These are phyloP conservation scores for Saguinus imperator DNA, from an alignment of 2,113 vertebrate genomes.

Conservation along the genomic window DNA sequence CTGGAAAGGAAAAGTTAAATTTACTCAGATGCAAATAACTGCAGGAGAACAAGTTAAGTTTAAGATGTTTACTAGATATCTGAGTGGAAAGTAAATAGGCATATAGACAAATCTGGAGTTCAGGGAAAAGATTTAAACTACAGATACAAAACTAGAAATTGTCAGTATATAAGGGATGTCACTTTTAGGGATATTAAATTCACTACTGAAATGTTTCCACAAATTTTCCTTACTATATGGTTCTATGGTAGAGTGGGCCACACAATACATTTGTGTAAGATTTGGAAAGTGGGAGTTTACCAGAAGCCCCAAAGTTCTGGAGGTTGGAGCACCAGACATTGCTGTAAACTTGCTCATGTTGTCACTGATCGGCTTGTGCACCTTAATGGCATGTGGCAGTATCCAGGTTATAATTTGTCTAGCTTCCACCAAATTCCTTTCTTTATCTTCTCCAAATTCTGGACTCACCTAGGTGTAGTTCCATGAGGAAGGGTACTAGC, in stretches of 20 bases:
- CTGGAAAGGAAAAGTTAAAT: background rate
- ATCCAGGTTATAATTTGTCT: background rate
- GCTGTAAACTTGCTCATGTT: background rate
- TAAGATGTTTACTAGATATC: background rate
- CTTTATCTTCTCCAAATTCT: background rate
- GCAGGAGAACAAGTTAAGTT: background rate
- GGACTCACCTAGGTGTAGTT: background rate
- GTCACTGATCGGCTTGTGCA: background rate
- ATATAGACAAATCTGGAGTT: background rate
- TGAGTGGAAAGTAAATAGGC: background rate
- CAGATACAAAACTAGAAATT: background rate
- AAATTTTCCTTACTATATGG: background rate
- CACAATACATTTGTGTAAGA: background rate
- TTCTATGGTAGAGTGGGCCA: no score
- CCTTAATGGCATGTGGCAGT: background rate
- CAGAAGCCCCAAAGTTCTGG: background rate
- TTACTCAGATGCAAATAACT: background rate
- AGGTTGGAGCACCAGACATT: background rate
- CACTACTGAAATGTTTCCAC: background rate
- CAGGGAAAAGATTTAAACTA: background rate
- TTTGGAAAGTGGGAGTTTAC: background rate
- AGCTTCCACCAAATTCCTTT: background rate
- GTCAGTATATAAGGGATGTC: background rate
- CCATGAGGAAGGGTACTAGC: background rate
- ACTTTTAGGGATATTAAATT: background rate